Conservation (phyloP, 2,113 vertebrate species). For the Tetrao urogallus region DNA sequence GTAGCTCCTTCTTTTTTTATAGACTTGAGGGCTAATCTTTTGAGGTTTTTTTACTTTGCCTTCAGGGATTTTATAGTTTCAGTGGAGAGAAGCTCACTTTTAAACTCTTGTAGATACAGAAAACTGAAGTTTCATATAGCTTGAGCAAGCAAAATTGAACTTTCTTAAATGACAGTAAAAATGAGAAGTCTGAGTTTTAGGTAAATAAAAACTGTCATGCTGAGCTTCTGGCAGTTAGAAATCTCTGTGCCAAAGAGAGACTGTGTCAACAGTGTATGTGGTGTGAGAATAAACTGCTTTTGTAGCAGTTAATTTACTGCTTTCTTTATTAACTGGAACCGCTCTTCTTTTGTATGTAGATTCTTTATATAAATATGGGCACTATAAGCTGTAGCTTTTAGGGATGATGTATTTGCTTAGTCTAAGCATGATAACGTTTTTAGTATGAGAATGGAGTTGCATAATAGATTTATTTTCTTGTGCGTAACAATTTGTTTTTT, state of each 20-base stretch:
- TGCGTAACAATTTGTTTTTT: background rate
- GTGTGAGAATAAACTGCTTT: background rate
- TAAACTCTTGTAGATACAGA: background rate
- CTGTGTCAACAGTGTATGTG: background rate
- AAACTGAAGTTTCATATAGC: background rate
- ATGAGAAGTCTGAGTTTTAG: background rate
- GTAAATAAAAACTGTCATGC: background rate
- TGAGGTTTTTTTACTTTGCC: background rate
- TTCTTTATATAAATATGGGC: background rate
- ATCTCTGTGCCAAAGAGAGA: background rate
- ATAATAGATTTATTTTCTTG: background rate
- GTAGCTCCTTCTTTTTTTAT: background rate
- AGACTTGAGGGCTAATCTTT: background rate
- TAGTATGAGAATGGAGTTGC: background rate
- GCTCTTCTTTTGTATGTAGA: background rate
- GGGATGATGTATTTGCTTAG: background rate
- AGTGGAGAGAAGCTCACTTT: background rate
- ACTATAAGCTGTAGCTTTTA: background rate
- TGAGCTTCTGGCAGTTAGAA: slow-evolving; percentile 1
- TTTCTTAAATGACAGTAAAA: background rate
- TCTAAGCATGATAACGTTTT: background rate
- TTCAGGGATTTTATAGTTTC: background rate
- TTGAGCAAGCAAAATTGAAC: background rate
- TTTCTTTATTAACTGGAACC: background rate
- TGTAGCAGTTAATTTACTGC: background rate